Percentiles rank a stretch among this genome's conserved stretches.
phyloP scores from a whole-genome alignment of 2,113 vertebrate species.

The Brachionichthys hirsutus region DNA sequence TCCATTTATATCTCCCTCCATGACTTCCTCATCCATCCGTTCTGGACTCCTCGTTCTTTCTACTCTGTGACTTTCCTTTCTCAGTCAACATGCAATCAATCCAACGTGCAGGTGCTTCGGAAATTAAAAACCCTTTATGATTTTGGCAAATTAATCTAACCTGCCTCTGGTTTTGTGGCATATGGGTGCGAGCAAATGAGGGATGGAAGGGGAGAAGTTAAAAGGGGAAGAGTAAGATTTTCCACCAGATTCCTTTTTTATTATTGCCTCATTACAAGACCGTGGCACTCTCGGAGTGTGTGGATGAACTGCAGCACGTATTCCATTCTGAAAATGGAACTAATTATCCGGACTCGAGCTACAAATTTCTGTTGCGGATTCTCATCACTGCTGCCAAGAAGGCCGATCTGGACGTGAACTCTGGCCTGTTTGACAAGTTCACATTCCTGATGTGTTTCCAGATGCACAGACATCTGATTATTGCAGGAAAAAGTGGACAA shows the following conservation, averaged over 20 bases:
- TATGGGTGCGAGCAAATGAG: neutral
- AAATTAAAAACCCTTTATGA: conserved; percentile 34
- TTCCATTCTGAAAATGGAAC: conserved; percentile 61
- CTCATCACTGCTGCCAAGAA: conserved; percentile 36
- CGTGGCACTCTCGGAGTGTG: conserved; percentile 33
- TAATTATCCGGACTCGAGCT: conserved; percentile 53
- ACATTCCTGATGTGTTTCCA: conserved; percentile 30
- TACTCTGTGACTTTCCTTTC: conserved; percentile 45
- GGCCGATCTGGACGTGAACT: conserved; percentile 47
- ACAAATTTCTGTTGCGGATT: conserved; percentile 57
- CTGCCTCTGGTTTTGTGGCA: neutral
- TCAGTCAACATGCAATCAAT: conserved; percentile 12
- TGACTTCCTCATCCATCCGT: conserved; percentile 55
- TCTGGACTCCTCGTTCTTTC: conserved; percentile 40
- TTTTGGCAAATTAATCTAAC: conserved; percentile 11
- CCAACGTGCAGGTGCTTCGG: neutral
- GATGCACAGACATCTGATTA: conserved; percentile 23
- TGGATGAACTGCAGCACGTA: conserved; percentile 40
- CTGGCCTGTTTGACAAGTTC: conserved; percentile 30
- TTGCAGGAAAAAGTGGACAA: conserved; percentile 15
- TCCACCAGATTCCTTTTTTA: conserved; percentile 46
- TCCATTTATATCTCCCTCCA: conserved; percentile 63
- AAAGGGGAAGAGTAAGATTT: conserved; percentile 21
- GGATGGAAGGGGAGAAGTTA: neutral
- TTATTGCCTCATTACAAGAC: conserved; percentile 61